Evolutionary conservation across 2,888 invertebrate genomes (phyloP), one percentile per base, ranked within the genome.

Genomic region (Yponomeuta sedellus): DNA sequence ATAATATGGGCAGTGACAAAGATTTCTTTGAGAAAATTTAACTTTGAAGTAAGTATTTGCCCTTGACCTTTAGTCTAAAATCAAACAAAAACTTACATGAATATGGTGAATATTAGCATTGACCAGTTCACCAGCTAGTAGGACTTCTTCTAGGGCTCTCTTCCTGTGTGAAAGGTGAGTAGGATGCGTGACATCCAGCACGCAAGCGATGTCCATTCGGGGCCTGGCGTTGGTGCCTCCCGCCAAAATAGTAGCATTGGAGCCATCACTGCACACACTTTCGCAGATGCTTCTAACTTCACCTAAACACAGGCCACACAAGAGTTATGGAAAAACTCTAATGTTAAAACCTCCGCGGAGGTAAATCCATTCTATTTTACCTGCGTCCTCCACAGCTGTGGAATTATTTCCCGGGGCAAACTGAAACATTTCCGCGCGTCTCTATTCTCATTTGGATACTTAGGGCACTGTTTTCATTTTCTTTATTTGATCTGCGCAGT

Each of bases 161-260:
- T 94, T 95, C 66, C 98, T 93, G 72, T 97, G 96, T 65, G 92
- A 86, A 72, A 96, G 83, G 83, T 96, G 94, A 72, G 94, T 94
- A 25, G 93, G 91, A 79, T 96, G 94, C 74, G 93, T 94, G 68
- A 96, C 84, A 88, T 97, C 97, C 74, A 97, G 92, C 70, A 97
- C 96, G 88, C 97, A 97, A 65, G 95, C 97, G 69, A 98, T 96
- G 83, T 97, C 97, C 96, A 97, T 97, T 73, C 94, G 93, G 28
- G 95, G 94, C 72, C 94, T 79, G 69, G 84, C 85, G 72, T 84
- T 88, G 1, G 82, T 74, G 40, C 76, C 81, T 64, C 86, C 84
- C 20, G 88, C 77, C 72, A 91, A 91, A 52, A 91, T 87, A 8
- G 91, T 92, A 57, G 91, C 88, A 71, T 80, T 88, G n/a, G 92